Evolutionary conservation across 1,140 invertebrate species (phyloP).

Genomic region (Lineus longissimus): DNA sequence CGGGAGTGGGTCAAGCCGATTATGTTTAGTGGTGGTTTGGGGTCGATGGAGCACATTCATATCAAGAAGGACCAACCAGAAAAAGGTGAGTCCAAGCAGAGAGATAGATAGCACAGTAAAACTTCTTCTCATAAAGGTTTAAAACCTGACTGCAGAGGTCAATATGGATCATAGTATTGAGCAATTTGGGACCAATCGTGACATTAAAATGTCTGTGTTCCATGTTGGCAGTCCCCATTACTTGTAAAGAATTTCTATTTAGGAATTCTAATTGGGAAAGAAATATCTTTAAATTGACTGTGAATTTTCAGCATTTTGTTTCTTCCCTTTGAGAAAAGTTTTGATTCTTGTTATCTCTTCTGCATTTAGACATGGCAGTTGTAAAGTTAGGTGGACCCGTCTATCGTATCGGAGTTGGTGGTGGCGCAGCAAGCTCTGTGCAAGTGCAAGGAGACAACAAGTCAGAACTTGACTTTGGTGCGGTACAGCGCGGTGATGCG

Average conservation of each 20-base stretch:
- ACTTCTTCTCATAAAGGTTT: too few relatives aligned
- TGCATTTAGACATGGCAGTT: slow-evolving; percentile 58
- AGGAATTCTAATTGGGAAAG: too few relatives aligned
- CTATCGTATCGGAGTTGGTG: slow-evolving; percentile 92
- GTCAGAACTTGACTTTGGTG: slow-evolving; percentile 84
- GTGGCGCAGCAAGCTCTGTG: slow-evolving; percentile 93
- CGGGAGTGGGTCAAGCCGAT: slow-evolving; percentile 97
- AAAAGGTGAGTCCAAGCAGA: slow-evolving; percentile 57
- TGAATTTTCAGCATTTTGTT: too few relatives aligned
- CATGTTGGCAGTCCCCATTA: too few relatives aligned
- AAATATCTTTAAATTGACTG: too few relatives aligned
- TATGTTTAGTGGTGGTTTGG: slow-evolving; percentile 96
- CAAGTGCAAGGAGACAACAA: slow-evolving; percentile 83
- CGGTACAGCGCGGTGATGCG: slow-evolving; percentile 94
- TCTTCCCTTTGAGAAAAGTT: not conserved
- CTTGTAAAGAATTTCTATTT: too few relatives aligned
- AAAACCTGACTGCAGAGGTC: too few relatives aligned
- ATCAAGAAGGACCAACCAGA: slow-evolving; percentile 69
- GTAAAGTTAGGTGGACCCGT: slow-evolving; percentile 95
- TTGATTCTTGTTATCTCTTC: not conserved
- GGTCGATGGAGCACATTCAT: slow-evolving; percentile 78
- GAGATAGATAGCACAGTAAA: too few relatives aligned
- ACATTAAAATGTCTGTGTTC: not conserved
- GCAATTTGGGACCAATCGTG: too few relatives aligned
- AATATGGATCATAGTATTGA: too few relatives aligned